Conservation (phyloP, 64 coral and sea anemone genomes). For the Platygyra sinensis region DNA sequence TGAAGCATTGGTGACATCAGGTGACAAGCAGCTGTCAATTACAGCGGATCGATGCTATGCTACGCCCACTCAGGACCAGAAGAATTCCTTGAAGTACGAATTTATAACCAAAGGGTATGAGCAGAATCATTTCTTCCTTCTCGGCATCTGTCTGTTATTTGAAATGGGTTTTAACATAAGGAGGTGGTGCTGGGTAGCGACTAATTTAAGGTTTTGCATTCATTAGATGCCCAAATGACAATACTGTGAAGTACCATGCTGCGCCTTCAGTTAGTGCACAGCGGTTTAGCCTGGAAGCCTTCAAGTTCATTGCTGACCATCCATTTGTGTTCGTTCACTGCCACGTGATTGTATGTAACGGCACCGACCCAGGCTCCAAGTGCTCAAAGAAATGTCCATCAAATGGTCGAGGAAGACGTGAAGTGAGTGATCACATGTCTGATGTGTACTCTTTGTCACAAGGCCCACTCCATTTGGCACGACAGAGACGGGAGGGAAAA, state of each 20-base stretch:
- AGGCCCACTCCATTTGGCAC: background rate
- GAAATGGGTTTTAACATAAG: too few species aligned
- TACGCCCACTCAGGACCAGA: slow-evolving; percentile 14
- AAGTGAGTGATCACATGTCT: background rate
- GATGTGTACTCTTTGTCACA: slow-evolving; percentile 12
- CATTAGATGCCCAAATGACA: slow-evolving; percentile 47
- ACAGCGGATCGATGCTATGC: slow-evolving; percentile 61
- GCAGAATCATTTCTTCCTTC: background rate
- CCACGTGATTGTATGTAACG: slow-evolving; percentile 53
- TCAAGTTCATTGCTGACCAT: slow-evolving; percentile 54
- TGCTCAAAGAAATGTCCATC: slow-evolving; percentile 52
- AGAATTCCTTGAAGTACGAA: slow-evolving; percentile 37
- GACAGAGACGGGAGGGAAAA: background rate
- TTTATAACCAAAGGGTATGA: slow-evolving; percentile 60
- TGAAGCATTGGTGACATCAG: slow-evolving; percentile 28
- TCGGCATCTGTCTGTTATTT: background rate
- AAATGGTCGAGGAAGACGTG: slow-evolving; percentile 34
- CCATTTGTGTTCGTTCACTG: slow-evolving; percentile 59
- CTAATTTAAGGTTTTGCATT: background rate
- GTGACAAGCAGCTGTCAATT: slow-evolving; percentile 61
- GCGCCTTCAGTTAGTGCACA: slow-evolving; percentile 2
- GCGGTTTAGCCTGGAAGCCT: slow-evolving; percentile 59
- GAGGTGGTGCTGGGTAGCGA: background rate
- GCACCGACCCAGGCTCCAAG: background rate
- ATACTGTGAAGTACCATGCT: slow-evolving; percentile 21